Evolutionary conservation across 2,797 vertebrate genomes (phyloP).

Genomic region (Trachops cirrhosus): DNA sequence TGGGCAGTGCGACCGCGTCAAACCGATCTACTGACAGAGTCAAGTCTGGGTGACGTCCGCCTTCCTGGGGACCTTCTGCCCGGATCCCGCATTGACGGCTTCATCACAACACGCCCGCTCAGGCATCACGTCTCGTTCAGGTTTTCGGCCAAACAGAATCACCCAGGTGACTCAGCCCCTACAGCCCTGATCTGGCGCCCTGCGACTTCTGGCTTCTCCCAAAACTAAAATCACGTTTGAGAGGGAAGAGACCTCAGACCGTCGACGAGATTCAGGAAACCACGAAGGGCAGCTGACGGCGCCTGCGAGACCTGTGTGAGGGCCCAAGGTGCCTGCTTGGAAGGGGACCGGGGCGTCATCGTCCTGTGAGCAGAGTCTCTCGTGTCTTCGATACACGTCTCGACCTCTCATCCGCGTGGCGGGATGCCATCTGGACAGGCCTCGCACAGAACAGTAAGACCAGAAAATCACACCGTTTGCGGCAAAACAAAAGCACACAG

Average conservation of each 20-base stretch:
- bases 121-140: neutral
- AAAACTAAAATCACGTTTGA: neutral
- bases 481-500: neutral
- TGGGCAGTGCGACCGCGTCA: rapidly evolving
- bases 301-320: no score
- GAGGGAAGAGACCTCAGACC: neutral
- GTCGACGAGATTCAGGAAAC: neutral
- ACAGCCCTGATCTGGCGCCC: no score
- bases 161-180: neutral
- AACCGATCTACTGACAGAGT: no score
- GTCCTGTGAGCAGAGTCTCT: no score
- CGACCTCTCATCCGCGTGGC: neutral
- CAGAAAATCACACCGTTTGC: neutral
- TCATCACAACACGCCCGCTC: no score
- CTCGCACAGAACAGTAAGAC: neutral
- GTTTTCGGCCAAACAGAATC: neutral
- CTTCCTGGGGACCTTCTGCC: neutral
- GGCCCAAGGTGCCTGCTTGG: no score
- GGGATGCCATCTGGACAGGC: no score
- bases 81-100: neutral
- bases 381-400: no score
- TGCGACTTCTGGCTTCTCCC: neutral
- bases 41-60: neutral
- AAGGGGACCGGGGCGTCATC: neutral
- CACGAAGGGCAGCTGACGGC: no score